Percentiles rank a stretch among this genome's conserved stretches.
These are phyloP conservation scores for Halcyon smyrnensis DNA, from an alignment of 2,797 vertebrate species.

Conservation along the genomic window DNA sequence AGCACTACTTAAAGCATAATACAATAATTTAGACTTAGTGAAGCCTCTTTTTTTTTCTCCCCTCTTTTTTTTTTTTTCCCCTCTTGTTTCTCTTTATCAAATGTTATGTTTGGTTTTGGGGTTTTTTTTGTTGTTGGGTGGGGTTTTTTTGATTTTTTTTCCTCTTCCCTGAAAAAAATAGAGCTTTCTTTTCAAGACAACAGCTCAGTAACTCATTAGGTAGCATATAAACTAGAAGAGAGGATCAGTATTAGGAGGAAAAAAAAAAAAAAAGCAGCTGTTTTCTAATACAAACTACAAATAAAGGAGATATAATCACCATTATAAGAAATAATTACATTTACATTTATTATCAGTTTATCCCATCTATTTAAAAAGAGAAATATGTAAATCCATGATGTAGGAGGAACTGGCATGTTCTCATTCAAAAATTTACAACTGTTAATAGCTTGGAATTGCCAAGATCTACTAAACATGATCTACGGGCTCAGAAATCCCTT, in stretches of 20 bases:
- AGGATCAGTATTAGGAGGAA: not conserved
- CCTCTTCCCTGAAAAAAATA: not conserved
- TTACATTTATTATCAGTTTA: not conserved
- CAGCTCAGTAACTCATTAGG: not conserved
- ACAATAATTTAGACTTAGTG: not conserved
- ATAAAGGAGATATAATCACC: not conserved
- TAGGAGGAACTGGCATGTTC: not conserved
- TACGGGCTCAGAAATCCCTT: not conserved
- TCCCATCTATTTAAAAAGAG: not conserved
- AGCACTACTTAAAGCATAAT: not conserved
- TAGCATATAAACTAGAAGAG: not conserved
- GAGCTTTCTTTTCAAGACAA: not conserved
- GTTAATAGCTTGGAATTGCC: not conserved
- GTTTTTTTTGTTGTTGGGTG: too few relatives aligned
- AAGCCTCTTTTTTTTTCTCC: rapidly evolving
- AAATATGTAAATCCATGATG: not conserved
- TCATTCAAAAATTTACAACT: not conserved
- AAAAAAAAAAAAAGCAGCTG: not conserved
- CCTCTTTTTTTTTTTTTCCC: too few relatives aligned
- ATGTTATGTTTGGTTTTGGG: rapidly evolving
- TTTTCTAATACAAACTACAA: not conserved
- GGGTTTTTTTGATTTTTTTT: not conserved
- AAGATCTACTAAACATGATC: not conserved
- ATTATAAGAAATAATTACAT: not conserved
- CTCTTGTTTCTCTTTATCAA: not conserved